These are phyloP conservation scores for Oxyura jamaicensis DNA, from an alignment of 2,113 vertebrate species.

Conservation along the genomic window DNA sequence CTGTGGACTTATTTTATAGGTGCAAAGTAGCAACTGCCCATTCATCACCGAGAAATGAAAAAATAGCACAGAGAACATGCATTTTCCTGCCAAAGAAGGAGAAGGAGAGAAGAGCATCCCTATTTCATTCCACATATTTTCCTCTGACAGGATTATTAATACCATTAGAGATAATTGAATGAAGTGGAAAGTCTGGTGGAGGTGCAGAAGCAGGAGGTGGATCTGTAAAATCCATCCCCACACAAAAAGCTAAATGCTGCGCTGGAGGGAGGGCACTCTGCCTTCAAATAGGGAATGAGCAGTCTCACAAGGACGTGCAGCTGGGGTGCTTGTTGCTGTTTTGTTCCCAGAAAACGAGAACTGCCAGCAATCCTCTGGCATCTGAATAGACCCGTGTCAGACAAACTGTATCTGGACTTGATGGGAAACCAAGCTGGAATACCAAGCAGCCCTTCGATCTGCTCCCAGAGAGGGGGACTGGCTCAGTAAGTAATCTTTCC, in stretches of 20 bases:
- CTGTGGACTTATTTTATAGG: not conserved
- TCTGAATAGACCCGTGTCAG: constrained; percentile 36
- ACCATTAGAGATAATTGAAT: not conserved
- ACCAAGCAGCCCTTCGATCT: constrained; percentile 34
- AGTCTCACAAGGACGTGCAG: constrained; percentile 36
- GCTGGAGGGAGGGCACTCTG: constrained; percentile 39
- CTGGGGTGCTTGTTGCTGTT: constrained; percentile 50
- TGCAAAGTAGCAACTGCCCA: not conserved
- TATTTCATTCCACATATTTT: not conserved
- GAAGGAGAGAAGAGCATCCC: not conserved
- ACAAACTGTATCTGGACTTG: constrained; percentile 35
- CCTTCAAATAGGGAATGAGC: constrained; percentile 40
- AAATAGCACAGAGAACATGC: not conserved
- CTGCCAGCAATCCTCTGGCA: constrained; percentile 50
- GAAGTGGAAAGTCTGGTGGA: constrained; percentile 3
- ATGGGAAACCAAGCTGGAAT: constrained; percentile 3
- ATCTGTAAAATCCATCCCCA: constrained; percentile 23
- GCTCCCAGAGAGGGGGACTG: not conserved
- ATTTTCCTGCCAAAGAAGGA: not conserved
- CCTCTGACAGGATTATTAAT: constrained; percentile 26
- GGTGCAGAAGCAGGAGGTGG: constrained; percentile 4
- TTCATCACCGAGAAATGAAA: not conserved
- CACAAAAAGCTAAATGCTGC: not conserved
- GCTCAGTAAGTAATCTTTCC: not conserved
- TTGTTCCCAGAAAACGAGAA: constrained; percentile 49